These are phyloP conservation scores for Hirtodrosophila histrioides DNA, from an alignment of 2,888 invertebrate species.

Conservation along the genomic window DNA sequence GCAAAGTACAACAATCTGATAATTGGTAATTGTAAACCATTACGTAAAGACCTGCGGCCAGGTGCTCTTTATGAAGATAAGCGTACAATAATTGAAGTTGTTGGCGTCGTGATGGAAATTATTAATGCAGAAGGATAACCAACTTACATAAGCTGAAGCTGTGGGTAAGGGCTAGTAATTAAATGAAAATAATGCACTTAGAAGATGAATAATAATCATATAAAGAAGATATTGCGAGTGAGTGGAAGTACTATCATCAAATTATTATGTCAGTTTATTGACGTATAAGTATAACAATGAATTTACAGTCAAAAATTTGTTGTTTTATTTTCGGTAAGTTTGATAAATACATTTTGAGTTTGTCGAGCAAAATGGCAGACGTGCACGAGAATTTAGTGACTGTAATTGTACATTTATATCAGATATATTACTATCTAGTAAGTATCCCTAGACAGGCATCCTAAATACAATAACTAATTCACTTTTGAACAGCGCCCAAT, in stretches of 20 bases:
- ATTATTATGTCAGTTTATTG: no score
- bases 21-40: constrained; percentile 62
- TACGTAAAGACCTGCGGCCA: constrained; percentile 42
- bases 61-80: constrained; percentile 31
- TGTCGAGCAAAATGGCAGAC: constrained; percentile 30
- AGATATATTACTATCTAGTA: constrained; percentile 31
- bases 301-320: constrained; percentile 8
- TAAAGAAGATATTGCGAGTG: not conserved
- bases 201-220: not conserved
- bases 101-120: constrained; percentile 5
- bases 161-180: no score
- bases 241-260: no score
- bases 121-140: constrained; percentile 11
- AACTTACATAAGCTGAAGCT: not conserved
- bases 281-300: constrained; percentile 5
- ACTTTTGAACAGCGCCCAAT: constrained; percentile 32
- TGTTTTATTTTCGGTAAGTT: not conserved
- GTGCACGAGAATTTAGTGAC: constrained; percentile 38
- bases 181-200: not conserved
- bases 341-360: no score
- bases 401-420: constrained; percentile 25
- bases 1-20: constrained; percentile 41
- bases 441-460: not conserved
- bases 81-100: constrained; percentile 32
- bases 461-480: not conserved